A percentile compares a stretch with the other conserved stretches of the same genome.
phyloP scores from a whole-genome alignment of 2,797 vertebrate species.

The Nannoperca australis region DNA sequence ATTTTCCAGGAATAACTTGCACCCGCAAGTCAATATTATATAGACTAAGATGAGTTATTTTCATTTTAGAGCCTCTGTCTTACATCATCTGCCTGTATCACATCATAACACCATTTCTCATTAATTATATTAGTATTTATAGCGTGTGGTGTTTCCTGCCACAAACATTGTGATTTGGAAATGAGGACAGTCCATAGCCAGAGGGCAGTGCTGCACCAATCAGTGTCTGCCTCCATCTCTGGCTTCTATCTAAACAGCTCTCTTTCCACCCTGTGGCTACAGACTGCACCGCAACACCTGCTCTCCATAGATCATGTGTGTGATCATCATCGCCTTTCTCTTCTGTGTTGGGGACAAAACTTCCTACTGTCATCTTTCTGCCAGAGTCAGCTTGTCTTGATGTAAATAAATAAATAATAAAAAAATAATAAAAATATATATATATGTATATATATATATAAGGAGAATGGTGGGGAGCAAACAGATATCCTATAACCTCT shows the following conservation, averaged over 20 bases:
- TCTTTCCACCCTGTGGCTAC: conserved; percentile 45
- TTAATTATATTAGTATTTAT: conserved; percentile 12
- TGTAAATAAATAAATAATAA: too few relatives aligned
- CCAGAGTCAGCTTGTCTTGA: conserved; percentile 3
- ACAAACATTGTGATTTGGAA: conserved; percentile 38
- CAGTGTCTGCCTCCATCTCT: conserved; percentile 35
- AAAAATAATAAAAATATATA: too few relatives aligned
- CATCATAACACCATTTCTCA: conserved; percentile 9
- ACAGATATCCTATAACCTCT: background rate
- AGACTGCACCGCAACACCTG: conserved; percentile 48
- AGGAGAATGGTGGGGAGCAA: background rate
- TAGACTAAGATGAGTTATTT: background rate
- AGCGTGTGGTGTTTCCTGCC: conserved; percentile 24
- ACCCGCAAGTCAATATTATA: background rate
- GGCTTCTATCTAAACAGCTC: conserved; percentile 48
- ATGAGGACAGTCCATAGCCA: conserved; percentile 65
- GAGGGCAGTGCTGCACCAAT: conserved; percentile 67
- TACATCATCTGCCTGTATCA: conserved; percentile 17
- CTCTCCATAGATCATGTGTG: conserved; percentile 24
- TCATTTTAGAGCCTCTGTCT: background rate
- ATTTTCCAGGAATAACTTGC: conserved; percentile 15
- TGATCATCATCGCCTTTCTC: conserved; percentile 18
- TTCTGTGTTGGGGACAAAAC: conserved; percentile 6
- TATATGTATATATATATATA: too few relatives aligned
- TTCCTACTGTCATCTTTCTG: background rate